Conservation (phyloP, 2,797 vertebrate genomes). For the Pempheris klunzingeri region DNA sequence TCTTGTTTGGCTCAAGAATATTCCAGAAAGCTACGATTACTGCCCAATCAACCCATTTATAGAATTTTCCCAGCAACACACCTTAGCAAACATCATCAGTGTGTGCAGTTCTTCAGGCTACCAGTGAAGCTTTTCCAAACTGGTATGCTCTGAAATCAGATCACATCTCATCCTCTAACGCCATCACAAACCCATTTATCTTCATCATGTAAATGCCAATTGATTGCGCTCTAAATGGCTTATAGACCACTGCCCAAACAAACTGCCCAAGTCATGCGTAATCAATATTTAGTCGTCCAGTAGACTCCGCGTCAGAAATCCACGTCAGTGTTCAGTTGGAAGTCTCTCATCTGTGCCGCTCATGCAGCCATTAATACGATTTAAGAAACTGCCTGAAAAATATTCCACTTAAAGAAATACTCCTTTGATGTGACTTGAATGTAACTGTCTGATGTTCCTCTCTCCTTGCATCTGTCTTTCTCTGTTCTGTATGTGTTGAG, state of each 20-base stretch:
- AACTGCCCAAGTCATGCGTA: constrained; percentile 70
- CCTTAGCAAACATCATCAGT: constrained; percentile 7
- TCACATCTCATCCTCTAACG: constrained; percentile 27
- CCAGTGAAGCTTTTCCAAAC: constrained; percentile 35
- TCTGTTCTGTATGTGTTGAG: constrained; percentile 79
- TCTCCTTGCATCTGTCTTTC: constrained; percentile 82
- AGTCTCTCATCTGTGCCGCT: constrained; percentile 50
- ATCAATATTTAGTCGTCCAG: constrained; percentile 51
- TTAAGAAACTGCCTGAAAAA: constrained; percentile 79
- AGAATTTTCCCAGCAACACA: constrained; percentile 33
- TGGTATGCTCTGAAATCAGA: constrained; percentile 30
- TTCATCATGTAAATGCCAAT: constrained; percentile 42
- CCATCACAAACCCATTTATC: constrained; percentile 33
- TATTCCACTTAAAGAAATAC: constrained; percentile 64
- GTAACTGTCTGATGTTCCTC: constrained; percentile 86
- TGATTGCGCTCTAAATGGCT: constrained; percentile 63
- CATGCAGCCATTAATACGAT: constrained; percentile 58
- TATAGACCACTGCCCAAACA: constrained; percentile 71
- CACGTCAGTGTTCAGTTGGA: constrained; percentile 29
- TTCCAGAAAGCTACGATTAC: constrained; percentile 72
- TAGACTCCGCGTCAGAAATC: constrained; percentile 20
- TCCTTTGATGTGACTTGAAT: constrained; percentile 88
- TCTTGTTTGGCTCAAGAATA: constrained; percentile 55
- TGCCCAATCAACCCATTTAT: constrained; percentile 61
- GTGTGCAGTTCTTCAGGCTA: constrained; percentile 28